Conservation (phyloP, 2,113 vertebrate genomes). For the Gallinago media region DNA sequence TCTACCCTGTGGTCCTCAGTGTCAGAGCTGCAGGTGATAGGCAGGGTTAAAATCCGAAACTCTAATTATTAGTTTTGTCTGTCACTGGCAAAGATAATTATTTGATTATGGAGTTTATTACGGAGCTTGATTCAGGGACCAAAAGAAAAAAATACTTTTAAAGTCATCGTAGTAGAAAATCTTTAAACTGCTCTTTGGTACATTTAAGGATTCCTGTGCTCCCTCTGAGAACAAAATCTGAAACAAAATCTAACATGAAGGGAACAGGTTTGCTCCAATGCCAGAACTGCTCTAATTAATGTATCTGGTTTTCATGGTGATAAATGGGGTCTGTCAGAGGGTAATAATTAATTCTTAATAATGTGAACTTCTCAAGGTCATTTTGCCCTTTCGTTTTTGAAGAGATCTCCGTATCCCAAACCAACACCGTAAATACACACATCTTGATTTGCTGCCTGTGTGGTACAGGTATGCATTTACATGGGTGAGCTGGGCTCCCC, state of each 20-base stretch:
- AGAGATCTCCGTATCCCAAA: neutral
- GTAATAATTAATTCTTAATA: constrained; percentile 57
- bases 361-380: constrained; percentile 41
- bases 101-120: neutral
- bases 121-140: neutral
- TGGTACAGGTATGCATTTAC: neutral
- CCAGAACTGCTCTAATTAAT: constrained; percentile 42
- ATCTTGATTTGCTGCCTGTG: neutral
- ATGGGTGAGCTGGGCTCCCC: neutral
- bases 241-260: constrained; percentile 2
- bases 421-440: constrained; percentile 4
- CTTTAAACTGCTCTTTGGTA: neutral
- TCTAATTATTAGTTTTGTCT: constrained; percentile 9
- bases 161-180: neutral
- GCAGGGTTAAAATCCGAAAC: neutral
- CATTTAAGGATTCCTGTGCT: neutral
- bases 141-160: neutral
- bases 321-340: constrained; percentile 42
- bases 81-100: constrained; percentile 1
- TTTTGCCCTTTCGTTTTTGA: constrained; percentile 17
- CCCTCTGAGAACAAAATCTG: neutral
- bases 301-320: constrained; percentile 40
- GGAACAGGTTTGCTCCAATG: neutral
- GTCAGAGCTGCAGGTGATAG: neutral
- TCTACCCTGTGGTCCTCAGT: neutral